These are phyloP conservation scores for Lepidocolaptes lacrymiger DNA, from an alignment of 2,797 vertebrate genomes.

Conservation along the genomic window DNA sequence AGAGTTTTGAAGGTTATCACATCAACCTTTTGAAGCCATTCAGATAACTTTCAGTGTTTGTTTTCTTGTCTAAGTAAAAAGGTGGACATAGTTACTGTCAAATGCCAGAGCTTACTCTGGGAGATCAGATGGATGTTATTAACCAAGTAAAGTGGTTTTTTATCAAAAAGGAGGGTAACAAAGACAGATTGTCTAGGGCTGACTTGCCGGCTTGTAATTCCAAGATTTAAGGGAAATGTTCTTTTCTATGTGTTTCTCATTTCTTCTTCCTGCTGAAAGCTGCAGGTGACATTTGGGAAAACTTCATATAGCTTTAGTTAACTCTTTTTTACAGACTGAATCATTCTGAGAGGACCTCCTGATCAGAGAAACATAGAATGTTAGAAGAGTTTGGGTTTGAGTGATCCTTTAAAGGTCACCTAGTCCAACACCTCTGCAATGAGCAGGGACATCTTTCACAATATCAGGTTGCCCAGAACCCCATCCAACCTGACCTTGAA, in stretches of 20 bases:
- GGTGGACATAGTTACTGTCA: not conserved
- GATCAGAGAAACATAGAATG: no score
- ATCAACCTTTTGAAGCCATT: not conserved
- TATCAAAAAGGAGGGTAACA: not conserved
- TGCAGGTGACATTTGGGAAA: not conserved
- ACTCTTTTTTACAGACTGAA: not conserved
- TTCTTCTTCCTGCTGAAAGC: not conserved
- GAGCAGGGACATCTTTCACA: not conserved
- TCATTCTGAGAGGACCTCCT: not conserved
- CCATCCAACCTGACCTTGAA: not conserved
- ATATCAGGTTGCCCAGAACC: no score
- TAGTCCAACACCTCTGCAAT: not conserved
- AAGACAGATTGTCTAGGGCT: not conserved
- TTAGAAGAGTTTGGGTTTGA: not conserved
- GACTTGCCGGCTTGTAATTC: not conserved
- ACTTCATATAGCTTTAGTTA: not conserved
- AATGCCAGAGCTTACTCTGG: not conserved
- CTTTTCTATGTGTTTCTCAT: not conserved
- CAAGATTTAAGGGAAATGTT: not conserved
- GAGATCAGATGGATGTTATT: not conserved
- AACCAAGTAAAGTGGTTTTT: not conserved
- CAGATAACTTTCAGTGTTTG: not conserved
- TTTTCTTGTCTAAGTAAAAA: not conserved
- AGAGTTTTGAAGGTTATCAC: not conserved
- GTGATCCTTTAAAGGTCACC: not conserved